Base-by-base conservation (phyloP, 2,797 vertebrate species). In the Pagetopsis macropterus region DNA sequence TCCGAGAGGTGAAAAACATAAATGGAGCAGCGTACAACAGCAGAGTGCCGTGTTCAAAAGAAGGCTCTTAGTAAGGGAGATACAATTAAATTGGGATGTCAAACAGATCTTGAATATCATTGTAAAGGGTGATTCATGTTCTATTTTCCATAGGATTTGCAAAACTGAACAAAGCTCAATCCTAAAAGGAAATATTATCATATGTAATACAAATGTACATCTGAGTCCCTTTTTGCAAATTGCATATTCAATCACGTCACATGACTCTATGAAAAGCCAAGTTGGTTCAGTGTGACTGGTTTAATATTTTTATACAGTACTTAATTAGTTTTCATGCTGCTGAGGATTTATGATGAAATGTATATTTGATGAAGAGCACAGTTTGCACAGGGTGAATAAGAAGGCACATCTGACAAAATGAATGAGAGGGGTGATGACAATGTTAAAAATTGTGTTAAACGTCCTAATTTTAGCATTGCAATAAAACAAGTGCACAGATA, bases 131-230 rank as follows among this genome's bases (percentile, higher is more conserved):
- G 50, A 88, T 87, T 88, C 75, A 82, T 72, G 79, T 45, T 83
- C 63, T 68, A 50, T 75, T 75, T 74, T 76, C 56, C 19, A 3
- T 23, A 19, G 64, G 76, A 78, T 85, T 85, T 86, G 56, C n/a
- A 54, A 58, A 79, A 78, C n/a, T 59, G 50, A 81, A 67, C 3
- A 2, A 15, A 66, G 72, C 76, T 72, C 79, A 80, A 52, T 76
- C 69, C 67, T 80, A 81, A 84, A 76, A 72, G 75, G 71, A 87
- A 83, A 85, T 56, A 82, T 83, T 88, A 82, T 81, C 72, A 85
- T 75, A 69, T 84, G 69, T 87, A 80, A 70, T 79, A 76, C 58
- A 79, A 62, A 91, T 86, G 72, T 76, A 76, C 63, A 70, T 83
- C 46, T 17, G 15, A 81, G 80, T 54, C 72, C 46, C 37, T 63